Percentiles rank a stretch among this genome's conserved stretches.
Conservation (phyloP, 2,888 invertebrate species). For the Philonicus albiceps region DNA sequence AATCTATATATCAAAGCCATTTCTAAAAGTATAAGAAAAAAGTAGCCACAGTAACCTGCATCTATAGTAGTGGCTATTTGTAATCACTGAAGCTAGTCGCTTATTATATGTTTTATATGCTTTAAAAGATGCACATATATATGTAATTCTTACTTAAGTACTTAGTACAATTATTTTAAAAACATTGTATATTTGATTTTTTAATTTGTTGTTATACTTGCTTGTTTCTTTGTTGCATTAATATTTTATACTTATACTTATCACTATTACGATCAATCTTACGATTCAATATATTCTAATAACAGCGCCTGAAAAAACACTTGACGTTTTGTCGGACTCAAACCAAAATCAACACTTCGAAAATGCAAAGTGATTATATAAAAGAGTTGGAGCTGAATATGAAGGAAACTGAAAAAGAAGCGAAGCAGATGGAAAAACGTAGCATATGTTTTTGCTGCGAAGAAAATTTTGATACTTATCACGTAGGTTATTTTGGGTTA, state of each 20-base stretch:
- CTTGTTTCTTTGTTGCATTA: neutral
- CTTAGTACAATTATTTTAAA: no score
- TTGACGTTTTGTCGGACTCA: slow-evolving; percentile 59
- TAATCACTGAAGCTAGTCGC: no score
- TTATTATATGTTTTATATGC: no score
- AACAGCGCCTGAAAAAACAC: slow-evolving; percentile 57
- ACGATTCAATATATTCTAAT: neutral
- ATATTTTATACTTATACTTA: no score
- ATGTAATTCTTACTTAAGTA: no score
- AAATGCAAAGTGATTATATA: slow-evolving; percentile 48
- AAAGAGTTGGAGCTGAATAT: slow-evolving; percentile 58
- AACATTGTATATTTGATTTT: no score
- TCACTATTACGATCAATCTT: neutral
- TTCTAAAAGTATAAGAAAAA: no score
- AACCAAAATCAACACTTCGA: slow-evolving; percentile 57
- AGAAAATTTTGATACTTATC: slow-evolving; percentile 61
- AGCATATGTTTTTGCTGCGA: slow-evolving; percentile 62
- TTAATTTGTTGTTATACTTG: no score
- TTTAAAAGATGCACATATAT: no score
- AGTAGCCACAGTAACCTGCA: no score
- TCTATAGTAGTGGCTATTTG: no score
- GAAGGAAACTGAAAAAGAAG: slow-evolving; percentile 60
- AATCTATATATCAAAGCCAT: no score
- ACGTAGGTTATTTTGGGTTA: slow-evolving; percentile 53
- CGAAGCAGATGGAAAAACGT: slow-evolving; percentile 58